Evolutionary conservation across 2,113 vertebrate genomes (phyloP).

Genomic region (sheep (Ovis aries)): DNA sequence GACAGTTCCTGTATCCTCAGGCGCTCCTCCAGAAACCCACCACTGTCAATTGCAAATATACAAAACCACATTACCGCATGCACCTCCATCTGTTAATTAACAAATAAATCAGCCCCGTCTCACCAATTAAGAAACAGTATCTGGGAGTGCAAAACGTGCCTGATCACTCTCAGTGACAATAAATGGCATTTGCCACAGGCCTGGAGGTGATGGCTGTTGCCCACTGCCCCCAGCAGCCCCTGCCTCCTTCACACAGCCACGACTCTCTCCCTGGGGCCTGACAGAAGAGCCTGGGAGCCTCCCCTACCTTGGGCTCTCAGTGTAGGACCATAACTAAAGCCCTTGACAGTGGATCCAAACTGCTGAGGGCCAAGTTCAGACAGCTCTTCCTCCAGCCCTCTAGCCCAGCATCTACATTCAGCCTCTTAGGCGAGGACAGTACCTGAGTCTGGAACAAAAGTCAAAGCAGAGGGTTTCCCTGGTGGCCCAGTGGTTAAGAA

Average conservation of each 20-base stretch:
- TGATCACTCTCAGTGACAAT: background rate
- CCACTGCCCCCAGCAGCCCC: background rate
- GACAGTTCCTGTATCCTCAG: background rate
- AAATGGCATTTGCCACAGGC: background rate
- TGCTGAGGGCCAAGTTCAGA: too few species aligned
- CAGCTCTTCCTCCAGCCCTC: background rate
- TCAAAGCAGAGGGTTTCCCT: background rate
- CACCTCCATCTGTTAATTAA: slow-evolving; percentile 54
- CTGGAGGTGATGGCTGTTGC: background rate
- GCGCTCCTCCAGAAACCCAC: background rate
- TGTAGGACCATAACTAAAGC: too few species aligned
- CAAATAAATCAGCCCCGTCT: slow-evolving; percentile 66
- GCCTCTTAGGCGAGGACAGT: background rate
- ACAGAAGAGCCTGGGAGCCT: background rate
- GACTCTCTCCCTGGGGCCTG: background rate
- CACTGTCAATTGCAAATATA: background rate
- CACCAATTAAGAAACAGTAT: slow-evolving; percentile 55
- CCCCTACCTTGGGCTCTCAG: background rate
- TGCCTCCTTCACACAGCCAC: background rate
- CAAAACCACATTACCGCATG: background rate
- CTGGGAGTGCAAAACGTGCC: background rate
- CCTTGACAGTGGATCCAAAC: background rate
- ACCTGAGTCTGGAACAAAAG: background rate
- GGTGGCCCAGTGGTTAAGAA: background rate
- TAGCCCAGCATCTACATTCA: background rate